These are phyloP conservation scores for Corbicula japonica DNA, from an alignment of 2,888 invertebrate genomes.

Conservation along the genomic window DNA sequence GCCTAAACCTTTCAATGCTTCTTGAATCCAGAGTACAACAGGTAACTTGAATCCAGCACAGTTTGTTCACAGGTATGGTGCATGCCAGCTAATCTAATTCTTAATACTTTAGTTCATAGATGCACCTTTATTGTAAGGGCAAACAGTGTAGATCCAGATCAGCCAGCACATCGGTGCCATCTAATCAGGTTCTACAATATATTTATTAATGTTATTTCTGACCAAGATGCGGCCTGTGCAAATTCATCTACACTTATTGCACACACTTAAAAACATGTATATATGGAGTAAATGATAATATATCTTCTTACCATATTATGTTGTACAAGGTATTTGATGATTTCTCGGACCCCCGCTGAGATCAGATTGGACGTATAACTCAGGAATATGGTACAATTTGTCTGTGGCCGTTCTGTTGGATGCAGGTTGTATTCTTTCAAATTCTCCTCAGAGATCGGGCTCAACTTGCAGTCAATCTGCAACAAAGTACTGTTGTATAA, in stretches of 20 bases:
- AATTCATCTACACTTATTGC: background rate
- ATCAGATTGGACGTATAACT: constrained; percentile 99
- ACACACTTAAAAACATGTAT: background rate
- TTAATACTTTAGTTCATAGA: too few species aligned
- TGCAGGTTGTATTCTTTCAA: constrained; percentile 92
- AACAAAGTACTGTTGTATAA: constrained; percentile 46
- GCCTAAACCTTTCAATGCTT: too few species aligned
- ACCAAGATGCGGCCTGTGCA: background rate
- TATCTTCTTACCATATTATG: constrained; percentile 90
- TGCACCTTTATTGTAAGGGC: too few species aligned
- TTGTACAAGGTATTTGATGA: constrained; percentile 94
- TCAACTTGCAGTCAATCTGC: constrained; percentile 91
- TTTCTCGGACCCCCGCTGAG: constrained; percentile 97
- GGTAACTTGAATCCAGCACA: too few species aligned
- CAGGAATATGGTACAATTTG: constrained; percentile 96
- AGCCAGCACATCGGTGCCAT: too few species aligned
- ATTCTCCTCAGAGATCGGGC: constrained; percentile 90
- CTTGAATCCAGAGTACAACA: too few species aligned
- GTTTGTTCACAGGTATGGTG: too few species aligned
- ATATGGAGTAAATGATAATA: background rate
- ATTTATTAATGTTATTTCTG: too few species aligned
- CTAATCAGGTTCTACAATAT: too few species aligned
- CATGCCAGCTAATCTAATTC: too few species aligned
- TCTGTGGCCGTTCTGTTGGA: constrained; percentile 86
- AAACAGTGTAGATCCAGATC: too few species aligned